Conservation (phyloP, 1,140 invertebrate species). For the Drosophila auraria region DNA sequence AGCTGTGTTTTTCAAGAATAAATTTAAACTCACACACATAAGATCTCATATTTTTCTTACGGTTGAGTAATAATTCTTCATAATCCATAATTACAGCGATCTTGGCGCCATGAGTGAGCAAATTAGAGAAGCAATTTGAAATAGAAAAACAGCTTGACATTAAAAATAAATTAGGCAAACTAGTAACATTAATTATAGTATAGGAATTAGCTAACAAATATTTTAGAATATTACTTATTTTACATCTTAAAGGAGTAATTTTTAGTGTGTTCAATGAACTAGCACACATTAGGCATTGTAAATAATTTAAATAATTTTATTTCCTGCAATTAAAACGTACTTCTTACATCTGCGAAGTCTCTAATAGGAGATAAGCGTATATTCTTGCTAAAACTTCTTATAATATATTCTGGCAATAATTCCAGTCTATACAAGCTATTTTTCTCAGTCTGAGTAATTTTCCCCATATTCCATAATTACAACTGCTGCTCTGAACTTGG, state of each 20-base stretch:
- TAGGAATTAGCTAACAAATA: too few species aligned
- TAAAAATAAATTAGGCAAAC: neutral
- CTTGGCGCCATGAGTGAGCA: slow-evolving; percentile 56
- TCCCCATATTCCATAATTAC: slow-evolving; percentile 72
- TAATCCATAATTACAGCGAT: slow-evolving; percentile 70
- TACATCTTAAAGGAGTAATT: too few species aligned
- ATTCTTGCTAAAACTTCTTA: neutral
- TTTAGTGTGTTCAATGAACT: too few species aligned
- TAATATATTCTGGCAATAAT: neutral
- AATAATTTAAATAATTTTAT: too few species aligned
- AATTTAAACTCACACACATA: neutral
- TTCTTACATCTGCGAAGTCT: neutral
- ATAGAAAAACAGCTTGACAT: slow-evolving; percentile 4
- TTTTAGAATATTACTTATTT: too few species aligned
- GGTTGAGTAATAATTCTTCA: slow-evolving; percentile 59
- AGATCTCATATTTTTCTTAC: slow-evolving; percentile 39
- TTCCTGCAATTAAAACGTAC: too few species aligned
- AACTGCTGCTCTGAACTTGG: slow-evolving; percentile 45
- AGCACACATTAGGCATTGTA: too few species aligned
- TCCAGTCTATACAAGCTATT: neutral
- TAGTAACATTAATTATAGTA: neutral
- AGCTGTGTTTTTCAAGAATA: slow-evolving; percentile 17
- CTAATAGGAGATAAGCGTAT: neutral
- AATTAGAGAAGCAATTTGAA: slow-evolving; percentile 72
- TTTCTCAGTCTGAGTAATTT: slow-evolving; percentile 46